Base-by-base conservation (phyloP, 1,140 invertebrate species). In the Anoplophora glabripennis region DNA sequence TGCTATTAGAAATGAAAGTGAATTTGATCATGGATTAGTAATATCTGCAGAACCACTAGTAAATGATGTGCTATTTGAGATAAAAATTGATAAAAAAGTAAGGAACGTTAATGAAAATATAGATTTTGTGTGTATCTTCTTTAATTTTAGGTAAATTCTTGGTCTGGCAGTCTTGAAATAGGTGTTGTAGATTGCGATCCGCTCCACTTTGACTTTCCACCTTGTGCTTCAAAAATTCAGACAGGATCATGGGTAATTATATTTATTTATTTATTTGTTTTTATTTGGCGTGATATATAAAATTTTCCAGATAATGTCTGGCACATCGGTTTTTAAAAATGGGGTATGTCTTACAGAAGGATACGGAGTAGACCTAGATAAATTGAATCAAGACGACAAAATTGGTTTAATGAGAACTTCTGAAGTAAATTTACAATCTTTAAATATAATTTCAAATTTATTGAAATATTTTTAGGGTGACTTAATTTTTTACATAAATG, bases 101-200 rank as follows among this genome's bases (percentile, higher is more conserved):
- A 59, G 44, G 11, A 37, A 14, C 28, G 17, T 35, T 35, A 56
- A 38, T 49, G 21, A 40, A 41, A 53, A 35, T 47, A 9, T 7
- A 1, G n/a, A 28, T 15, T 18, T 5, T 5, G 2, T 28, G n/a
- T 28, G 21, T 28, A 28, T 5, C 21, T 41, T 14, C 36, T 10
- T 33, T 3, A 17, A 11, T 67, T 73, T 44, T 56, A 89, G 87
- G 84, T 89, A 58, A 84, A 83, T 69, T 83, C 87, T 38, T 96
- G 93, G 92, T 93, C 89, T 76, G 93, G 93, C 17, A 93, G 89
- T 63, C 86, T 97, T 70, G 92, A 95, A 79, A 92, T 96, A 69
- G 94, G 94, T 35, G 88, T 96, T 9, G 94, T 93, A 12, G 85
- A 88, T 28, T 85, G 86, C 65, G 87, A 94, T 72, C 93, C 94